These are phyloP conservation scores for Dendrocopos noguchii DNA, from an alignment of 2,113 vertebrate species.

Conservation along the genomic window DNA sequence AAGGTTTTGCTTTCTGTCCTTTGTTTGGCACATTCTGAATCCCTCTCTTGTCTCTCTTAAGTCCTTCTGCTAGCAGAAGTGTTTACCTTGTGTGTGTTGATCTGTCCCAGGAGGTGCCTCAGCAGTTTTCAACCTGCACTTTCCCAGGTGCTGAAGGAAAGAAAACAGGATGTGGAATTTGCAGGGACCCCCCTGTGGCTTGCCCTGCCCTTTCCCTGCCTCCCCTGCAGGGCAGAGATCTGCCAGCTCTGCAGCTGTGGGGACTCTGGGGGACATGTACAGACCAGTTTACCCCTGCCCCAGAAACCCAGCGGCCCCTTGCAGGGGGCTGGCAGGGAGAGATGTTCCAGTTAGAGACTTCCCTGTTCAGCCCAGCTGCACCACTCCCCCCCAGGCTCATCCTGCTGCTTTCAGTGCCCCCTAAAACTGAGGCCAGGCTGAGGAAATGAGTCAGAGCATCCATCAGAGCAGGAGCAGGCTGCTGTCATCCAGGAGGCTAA, in stretches of 20 bases:
- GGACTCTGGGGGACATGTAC: not conserved
- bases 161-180: not conserved
- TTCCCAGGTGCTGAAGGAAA: not conserved
- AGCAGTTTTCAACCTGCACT: not conserved
- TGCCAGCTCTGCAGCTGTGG: not conserved
- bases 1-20: not conserved
- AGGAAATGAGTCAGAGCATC: conserved; percentile 16
- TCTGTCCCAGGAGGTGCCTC: not conserved
- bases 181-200: not conserved
- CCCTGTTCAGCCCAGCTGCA: not conserved
- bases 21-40: not conserved
- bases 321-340: not conserved
- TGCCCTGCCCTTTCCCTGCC: not conserved
- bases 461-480: not conserved
- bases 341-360: not conserved
- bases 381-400: too few relatives aligned
- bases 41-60: not conserved
- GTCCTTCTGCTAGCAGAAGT: not conserved
- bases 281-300: rapidly evolving
- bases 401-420: not conserved
- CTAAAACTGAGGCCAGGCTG: not conserved
- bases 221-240: not conserved
- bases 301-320: not conserved
- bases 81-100: not conserved
- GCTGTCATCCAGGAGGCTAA: not conserved